Conservation (phyloP, 1,140 invertebrate species). For the Pogonomyrmex barbatus region DNA sequence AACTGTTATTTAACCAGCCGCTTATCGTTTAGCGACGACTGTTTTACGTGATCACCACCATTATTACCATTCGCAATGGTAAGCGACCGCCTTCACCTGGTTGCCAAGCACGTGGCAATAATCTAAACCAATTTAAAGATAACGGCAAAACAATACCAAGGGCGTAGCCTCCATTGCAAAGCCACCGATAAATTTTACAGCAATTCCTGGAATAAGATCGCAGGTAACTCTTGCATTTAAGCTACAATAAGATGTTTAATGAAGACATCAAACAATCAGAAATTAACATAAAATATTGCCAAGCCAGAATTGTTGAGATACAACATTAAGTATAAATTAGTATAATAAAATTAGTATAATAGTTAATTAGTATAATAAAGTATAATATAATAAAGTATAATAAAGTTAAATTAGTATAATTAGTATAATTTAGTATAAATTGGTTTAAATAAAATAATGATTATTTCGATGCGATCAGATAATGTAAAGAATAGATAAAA, state of each 20-base stretch:
- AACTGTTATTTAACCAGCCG: slow-evolving; percentile 37
- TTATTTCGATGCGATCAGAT: neutral
- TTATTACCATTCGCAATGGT: slow-evolving; percentile 35
- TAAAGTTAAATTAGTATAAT: too few species aligned
- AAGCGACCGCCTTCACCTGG: slow-evolving; percentile 24
- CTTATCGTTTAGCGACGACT: slow-evolving; percentile 59
- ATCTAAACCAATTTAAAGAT: slow-evolving; percentile 65
- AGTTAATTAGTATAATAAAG: too few species aligned
- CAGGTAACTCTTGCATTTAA: neutral
- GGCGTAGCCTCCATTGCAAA: neutral
- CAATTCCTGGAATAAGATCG: neutral
- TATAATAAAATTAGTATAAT: too few species aligned
- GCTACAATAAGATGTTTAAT: slow-evolving; percentile 58
- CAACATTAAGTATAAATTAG: neutral
- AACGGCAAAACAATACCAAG: slow-evolving; percentile 66
- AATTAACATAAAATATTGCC: slow-evolving; percentile 35
- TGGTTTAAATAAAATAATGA: neutral
- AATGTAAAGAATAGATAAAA: neutral
- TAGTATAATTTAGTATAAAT: too few species aligned
- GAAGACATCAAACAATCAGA: neutral
- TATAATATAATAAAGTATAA: too few species aligned
- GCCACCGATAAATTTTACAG: slow-evolving; percentile 60
- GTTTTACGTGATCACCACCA: slow-evolving; percentile 4
- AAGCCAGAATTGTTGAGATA: slow-evolving; percentile 8
- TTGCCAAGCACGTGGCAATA: slow-evolving; percentile 39